A percentile compares a stretch with the other conserved stretches of the same genome.
phyloP scores from a whole-genome alignment of 2,888 invertebrate species.

The Drosophila engyochracea region DNA sequence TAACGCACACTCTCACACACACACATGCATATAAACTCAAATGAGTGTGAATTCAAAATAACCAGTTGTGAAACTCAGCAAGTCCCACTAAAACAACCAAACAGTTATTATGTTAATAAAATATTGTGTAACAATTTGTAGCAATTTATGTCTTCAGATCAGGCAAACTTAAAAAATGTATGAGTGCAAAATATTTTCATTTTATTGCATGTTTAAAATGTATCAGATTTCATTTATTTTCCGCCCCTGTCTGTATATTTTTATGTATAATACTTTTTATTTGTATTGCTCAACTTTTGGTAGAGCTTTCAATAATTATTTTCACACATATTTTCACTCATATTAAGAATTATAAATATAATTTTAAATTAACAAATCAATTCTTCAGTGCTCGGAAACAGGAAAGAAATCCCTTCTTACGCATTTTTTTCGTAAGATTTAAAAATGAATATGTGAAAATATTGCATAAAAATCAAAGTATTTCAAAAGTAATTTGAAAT shows the following conservation, averaged over 20 bases:
- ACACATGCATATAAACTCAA: conserved; percentile 12
- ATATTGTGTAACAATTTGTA: not conserved
- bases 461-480: not conserved
- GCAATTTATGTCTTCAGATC: not conserved
- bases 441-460: not conserved
- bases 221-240: not conserved
- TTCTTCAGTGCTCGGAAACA: not conserved
- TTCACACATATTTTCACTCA: not conserved
- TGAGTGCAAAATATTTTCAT: not conserved
- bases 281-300: not conserved
- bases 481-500: not conserved
- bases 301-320: not conserved
- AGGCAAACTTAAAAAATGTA: not conserved
- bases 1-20: conserved; percentile 48
- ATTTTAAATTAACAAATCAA: not conserved
- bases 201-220: not conserved
- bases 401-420: not conserved
- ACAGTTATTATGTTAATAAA: not conserved
- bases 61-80: conserved; percentile 14
- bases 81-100: conserved; percentile 44
- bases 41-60: conserved; percentile 20
- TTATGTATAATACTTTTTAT: not conserved
- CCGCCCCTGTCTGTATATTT: too few relatives aligned
- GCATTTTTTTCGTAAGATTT: not conserved
- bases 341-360: not conserved